Base-by-base conservation (phyloP, 2,797 vertebrate genomes). In the Sparidentex hasta region DNA sequence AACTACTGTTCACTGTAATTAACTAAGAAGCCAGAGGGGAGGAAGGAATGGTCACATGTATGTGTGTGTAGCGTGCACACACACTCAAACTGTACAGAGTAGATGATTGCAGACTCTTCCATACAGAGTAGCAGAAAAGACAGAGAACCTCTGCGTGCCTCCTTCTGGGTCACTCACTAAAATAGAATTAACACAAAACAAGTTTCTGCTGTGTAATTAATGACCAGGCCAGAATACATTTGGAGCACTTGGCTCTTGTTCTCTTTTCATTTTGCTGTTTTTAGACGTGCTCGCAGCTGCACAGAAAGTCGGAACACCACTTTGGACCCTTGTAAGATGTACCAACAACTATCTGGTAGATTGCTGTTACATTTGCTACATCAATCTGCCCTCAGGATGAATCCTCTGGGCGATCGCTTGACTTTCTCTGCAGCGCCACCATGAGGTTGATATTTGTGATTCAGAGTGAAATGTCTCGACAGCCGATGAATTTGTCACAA, bases 111-210 rank as follows among this genome's bases (percentile, higher is more conserved):
- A 38, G 38, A 9, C 11, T 38, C 38, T 38, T 38, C 38, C 16
- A 20, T 38, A 44, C n/a, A 29, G 54, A 27, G 20, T 4, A 27
- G 20, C 0, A 16, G 11, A 46, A 38, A 47, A 38, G 16, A 67
- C 21, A n/a, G 29, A 66, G 7, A 75, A 44, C 16, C 11, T 46
- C 14, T 64, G 12, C 44, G 17, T 23, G 52, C 57, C 44, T 84
- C 12, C n/a, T 62, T 76, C 73, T 78, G 41, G 59, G 67, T 48
- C 62, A 16, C 11, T 43, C 20, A 50, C 51, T 8, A 0, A 75
- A 80, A 81, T 44, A 76, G 72, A 72, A 84, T n/a, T 64, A 82
- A 71, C 51, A 71, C 65, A 71, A 67, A 89, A 75, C 43, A 56
- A 14, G 65, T 48, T 9, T 72, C 21, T 71, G 72, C 51, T 38